Conservation (phyloP, 35 echinoderm and acorn worm species). For the Apostichopus californicus region DNA sequence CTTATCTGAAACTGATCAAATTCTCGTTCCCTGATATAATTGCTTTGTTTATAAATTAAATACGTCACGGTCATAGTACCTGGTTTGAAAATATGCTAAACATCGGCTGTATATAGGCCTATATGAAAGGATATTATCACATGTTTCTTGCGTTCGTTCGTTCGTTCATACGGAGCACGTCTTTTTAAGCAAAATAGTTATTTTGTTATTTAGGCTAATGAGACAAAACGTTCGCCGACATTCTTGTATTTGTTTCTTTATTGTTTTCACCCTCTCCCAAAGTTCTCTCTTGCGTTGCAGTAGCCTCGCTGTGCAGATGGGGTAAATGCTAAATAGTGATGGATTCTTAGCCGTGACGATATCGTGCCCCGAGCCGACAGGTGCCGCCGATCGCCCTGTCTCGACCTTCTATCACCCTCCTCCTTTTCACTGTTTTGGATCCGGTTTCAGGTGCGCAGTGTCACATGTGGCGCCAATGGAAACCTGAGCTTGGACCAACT, state of each 20-base stretch:
- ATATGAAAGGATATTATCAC: no score
- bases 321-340: slow-evolving; percentile 8
- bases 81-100: no score
- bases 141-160: no score
- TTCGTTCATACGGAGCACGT: no score
- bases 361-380: slow-evolving; percentile 34
- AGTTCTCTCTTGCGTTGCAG: background rate
- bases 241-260: no score
- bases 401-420: slow-evolving; percentile 35
- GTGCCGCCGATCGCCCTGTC: slow-evolving; percentile 20
- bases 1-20: no score
- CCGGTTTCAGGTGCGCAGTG: slow-evolving; percentile 22
- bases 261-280: background rate
- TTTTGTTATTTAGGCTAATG: background rate
- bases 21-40: no score
- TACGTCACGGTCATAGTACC: no score
- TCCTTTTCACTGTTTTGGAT: slow-evolving; percentile 30
- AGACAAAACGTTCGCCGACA: background rate
- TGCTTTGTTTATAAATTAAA: no score
- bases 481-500: slow-evolving; percentile 7
- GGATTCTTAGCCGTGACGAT: background rate
- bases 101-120: no score
- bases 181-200: no score
- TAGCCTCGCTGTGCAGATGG: background rate
- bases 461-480: slow-evolving; percentile 38